phyloP scores from a whole-genome alignment of 2,888 invertebrate genomes.

The Drosophila dives region DNA sequence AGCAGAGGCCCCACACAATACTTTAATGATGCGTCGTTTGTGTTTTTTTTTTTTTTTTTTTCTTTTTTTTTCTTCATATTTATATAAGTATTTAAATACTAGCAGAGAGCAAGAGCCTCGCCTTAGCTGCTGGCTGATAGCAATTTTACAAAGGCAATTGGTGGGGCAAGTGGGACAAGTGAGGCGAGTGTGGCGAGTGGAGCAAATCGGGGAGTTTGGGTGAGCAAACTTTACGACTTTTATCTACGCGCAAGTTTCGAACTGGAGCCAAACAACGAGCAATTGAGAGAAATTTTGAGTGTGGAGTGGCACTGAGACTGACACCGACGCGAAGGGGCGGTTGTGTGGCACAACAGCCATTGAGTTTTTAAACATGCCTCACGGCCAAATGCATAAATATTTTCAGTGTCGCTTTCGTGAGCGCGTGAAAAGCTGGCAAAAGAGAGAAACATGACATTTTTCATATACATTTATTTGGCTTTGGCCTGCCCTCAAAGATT shows the following conservation, averaged over 20 bases:
- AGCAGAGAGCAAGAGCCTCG: slow-evolving; percentile 54
- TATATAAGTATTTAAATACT: slow-evolving; percentile 50
- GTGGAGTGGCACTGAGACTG: slow-evolving; percentile 5
- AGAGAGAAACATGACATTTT: slow-evolving; percentile 63
- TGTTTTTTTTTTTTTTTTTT: slow-evolving; percentile 13
- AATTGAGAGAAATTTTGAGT: slow-evolving; percentile 6
- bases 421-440: slow-evolving; percentile 39
- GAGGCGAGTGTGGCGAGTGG: background rate
- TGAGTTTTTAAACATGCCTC: slow-evolving; percentile 66
- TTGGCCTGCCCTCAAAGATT: slow-evolving; percentile 26
- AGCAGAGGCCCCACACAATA: background rate
- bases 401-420: slow-evolving; percentile 39
- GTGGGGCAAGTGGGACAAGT: background rate
- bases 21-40: slow-evolving; percentile 48
- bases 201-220: background rate
- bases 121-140: slow-evolving; percentile 48
- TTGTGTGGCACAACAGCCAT: slow-evolving; percentile 33
- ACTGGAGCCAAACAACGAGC: slow-evolving; percentile 26
- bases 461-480: slow-evolving; percentile 73
- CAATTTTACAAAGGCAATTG: background rate
- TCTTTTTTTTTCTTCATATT: slow-evolving; percentile 13
- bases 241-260: slow-evolving; percentile 69
- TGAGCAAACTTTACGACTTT: slow-evolving; percentile 70
- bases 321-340: background rate
- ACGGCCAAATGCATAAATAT: slow-evolving; percentile 75